Evolutionary conservation across 2,888 invertebrate genomes (phyloP).

Genomic region (Cephus rjabovi): DNA sequence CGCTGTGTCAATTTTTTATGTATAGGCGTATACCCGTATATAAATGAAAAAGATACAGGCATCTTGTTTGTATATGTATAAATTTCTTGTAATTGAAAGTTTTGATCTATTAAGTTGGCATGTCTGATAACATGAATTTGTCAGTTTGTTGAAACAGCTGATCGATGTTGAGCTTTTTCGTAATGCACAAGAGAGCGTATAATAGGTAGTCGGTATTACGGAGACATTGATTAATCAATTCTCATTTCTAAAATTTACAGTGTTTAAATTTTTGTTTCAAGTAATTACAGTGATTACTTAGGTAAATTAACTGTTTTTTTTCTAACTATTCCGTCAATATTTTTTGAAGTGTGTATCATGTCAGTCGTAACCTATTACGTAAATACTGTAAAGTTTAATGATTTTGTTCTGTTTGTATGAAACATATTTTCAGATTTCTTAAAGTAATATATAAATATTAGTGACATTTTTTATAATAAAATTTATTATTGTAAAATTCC

Average conservation of each 20-base stretch:
- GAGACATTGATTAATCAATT: neutral
- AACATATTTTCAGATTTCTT: neutral
- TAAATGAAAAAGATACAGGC: too few species aligned
- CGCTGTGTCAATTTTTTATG: neutral
- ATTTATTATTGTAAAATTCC: constrained; percentile 1
- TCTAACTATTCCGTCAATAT: neutral
- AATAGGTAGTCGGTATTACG: neutral
- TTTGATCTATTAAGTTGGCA: neutral
- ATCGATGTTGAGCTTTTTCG: neutral
- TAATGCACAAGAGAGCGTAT: neutral
- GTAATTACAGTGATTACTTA: neutral
- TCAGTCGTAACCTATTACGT: constrained; percentile 40
- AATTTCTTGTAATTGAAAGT: neutral
- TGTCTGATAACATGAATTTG: neutral
- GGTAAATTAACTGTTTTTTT: constrained; percentile 15
- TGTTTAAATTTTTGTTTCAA: neutral
- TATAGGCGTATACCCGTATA: neutral
- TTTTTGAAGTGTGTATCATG: constrained; percentile 34
- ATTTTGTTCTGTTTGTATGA: neutral
- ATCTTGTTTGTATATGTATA: neutral
- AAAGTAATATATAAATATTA: neutral
- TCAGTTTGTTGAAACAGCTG: neutral
- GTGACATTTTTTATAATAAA: constrained; percentile 5
- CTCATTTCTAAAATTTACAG: constrained; percentile 31
- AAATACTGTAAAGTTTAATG: constrained; percentile 32